phyloP scores from a whole-genome alignment of 2,797 vertebrate species.

The Platalea minor region DNA sequence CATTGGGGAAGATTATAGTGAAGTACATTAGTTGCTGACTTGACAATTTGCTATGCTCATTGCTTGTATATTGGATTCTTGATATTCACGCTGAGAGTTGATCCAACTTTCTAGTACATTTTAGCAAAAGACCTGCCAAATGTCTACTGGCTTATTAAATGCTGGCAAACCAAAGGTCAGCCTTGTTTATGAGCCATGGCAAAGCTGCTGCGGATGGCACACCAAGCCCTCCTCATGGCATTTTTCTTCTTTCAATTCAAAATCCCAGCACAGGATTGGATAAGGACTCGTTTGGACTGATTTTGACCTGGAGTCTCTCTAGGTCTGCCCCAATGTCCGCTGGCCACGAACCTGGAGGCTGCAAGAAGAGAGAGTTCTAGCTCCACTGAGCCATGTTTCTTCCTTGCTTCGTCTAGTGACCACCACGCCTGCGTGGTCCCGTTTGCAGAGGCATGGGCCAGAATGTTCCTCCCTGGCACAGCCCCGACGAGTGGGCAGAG shows the following conservation, averaged over 20 bases:
- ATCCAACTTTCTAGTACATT: conserved; percentile 54
- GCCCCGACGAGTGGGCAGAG: fast-evolving
- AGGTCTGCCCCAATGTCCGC: fast-evolving
- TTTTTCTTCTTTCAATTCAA: neutral
- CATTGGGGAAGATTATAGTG: conserved; percentile 62
- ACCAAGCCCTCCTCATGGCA: neutral
- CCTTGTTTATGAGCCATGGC: neutral
- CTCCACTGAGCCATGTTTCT: neutral
- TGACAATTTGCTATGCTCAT: conserved; percentile 46
- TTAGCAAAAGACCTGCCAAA: conserved; percentile 34
- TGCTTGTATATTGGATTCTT: conserved; percentile 49
- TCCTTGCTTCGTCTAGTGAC: fast-evolving
- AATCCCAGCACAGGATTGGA: neutral
- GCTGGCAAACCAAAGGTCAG: conserved; percentile 42
- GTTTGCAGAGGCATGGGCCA: neutral
- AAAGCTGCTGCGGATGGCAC: neutral
- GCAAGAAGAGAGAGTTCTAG: neutral
- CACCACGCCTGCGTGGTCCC: fast-evolving
- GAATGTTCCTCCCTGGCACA: neutral
- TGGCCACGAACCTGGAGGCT: neutral
- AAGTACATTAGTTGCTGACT: conserved; percentile 58
- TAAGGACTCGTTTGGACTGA: neutral
- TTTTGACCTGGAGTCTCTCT: neutral
- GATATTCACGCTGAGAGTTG: conserved; percentile 37
- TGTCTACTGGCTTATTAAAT: conserved; percentile 44